Evolutionary conservation across 2,888 invertebrate species (phyloP).

Genomic region (Laothoe populi): DNA sequence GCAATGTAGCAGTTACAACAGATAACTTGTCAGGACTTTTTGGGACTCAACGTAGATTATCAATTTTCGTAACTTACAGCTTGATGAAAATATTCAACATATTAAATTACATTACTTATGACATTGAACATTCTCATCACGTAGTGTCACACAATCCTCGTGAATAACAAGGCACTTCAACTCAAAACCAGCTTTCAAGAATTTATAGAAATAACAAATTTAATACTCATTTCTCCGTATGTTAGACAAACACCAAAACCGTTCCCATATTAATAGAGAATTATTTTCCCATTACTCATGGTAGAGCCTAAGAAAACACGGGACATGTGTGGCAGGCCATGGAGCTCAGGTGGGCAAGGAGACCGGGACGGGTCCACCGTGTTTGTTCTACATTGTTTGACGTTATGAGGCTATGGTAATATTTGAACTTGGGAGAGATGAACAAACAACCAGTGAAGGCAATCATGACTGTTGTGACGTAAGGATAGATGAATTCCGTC

Average conservation of each 20-base stretch:
- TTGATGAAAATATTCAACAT: no score
- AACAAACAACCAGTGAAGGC: slow-evolving; percentile 42
- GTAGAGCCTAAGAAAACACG: slow-evolving; percentile 18
- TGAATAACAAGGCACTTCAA: neutral
- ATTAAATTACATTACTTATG: no score
- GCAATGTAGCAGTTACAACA: no score
- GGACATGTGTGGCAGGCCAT: neutral
- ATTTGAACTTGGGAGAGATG: slow-evolving; percentile 36
- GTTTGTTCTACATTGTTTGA: slow-evolving; percentile 20
- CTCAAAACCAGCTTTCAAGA: slow-evolving; percentile 11
- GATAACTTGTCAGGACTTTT: no score
- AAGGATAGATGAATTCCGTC: neutral
- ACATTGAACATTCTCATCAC: neutral
- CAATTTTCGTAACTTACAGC: no score
- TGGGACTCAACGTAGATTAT: no score
- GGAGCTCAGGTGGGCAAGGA: no score
- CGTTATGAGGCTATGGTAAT: slow-evolving; percentile 35
- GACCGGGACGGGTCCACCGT: neutral
- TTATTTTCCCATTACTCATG: slow-evolving; percentile 24
- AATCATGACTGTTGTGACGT: slow-evolving; percentile 33
- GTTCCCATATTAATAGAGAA: slow-evolving; percentile 22
- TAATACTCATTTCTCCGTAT: slow-evolving; percentile 11
- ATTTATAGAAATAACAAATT: slow-evolving; percentile 24
- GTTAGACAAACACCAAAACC: slow-evolving; percentile 18
- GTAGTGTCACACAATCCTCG: neutral